A percentile compares a stretch with the other conserved stretches of the same genome.
These are phyloP conservation scores for Bovichtus variegatus DNA, from an alignment of 2,797 vertebrate genomes.

Conservation along the genomic window DNA sequence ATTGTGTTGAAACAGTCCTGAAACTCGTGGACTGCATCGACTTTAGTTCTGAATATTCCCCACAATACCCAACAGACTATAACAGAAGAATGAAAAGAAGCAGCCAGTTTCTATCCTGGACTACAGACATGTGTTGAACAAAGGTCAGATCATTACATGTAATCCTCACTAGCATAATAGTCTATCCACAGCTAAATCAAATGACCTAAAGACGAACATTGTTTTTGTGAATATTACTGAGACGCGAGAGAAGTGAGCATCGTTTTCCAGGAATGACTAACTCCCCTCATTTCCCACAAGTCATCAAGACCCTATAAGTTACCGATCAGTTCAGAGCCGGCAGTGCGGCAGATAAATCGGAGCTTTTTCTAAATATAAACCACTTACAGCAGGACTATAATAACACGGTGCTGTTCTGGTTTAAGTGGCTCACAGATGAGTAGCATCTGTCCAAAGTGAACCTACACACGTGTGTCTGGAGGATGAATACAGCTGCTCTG, in stretches of 20 bases:
- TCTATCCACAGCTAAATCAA: no score
- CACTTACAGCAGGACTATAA: constrained; percentile 3
- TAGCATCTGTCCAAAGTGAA: constrained; percentile 17
- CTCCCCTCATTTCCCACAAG: not conserved
- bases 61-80: no score
- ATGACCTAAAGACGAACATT: no score
- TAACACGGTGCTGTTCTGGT: not conserved
- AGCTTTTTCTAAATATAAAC: constrained; percentile 33
- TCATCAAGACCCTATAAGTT: not conserved
- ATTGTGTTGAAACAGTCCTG: not conserved
- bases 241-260: not conserved
- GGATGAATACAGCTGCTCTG: constrained; percentile 35
- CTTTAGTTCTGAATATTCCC: no score
- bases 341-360: constrained; percentile 20
- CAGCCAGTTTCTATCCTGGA: not conserved
- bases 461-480: constrained; percentile 15
- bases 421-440: constrained; percentile 30
- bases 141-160: no score
- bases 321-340: not conserved
- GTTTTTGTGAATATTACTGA: not conserved
- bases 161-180: no score
- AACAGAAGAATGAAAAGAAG: no score
- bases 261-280: not conserved
- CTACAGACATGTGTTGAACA: no score
- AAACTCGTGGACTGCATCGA: no score